A percentile compares a stretch with the other conserved stretches of the same genome.
These are phyloP conservation scores for Mythimna albipuncta DNA, from an alignment of 2,888 invertebrate species.

Conservation along the genomic window DNA sequence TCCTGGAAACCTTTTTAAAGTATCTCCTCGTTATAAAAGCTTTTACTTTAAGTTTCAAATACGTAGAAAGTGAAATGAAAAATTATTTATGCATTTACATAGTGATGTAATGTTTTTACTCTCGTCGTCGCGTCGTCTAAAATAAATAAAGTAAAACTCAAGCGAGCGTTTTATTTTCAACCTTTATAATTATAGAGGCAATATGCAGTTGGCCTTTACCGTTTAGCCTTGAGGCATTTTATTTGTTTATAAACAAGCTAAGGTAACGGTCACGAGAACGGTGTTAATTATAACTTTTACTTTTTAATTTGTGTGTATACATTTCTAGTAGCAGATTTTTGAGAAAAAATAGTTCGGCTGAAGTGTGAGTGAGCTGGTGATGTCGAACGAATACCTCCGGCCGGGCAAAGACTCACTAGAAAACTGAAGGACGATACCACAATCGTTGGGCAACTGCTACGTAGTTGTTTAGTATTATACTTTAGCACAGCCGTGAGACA, in stretches of 20 bases:
- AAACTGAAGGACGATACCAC: no score
- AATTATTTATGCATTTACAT: not conserved
- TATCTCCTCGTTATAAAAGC: not conserved
- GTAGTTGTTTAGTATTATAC: no score
- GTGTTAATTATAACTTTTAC: not conserved
- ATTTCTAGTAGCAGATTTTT: no score
- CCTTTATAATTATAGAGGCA: not conserved
- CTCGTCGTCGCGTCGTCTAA: not conserved
- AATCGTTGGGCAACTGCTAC: no score
- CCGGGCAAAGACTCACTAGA: no score
- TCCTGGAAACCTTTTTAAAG: not conserved
- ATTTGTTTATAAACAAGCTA: slow-evolving; percentile 12
- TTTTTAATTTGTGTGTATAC: not conserved
- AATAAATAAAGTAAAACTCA: slow-evolving; percentile 3
- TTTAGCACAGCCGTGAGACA: no score
- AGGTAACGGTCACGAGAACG: not conserved
- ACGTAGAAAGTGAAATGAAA: not conserved
- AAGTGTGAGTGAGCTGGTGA: no score
- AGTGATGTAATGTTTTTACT: not conserved
- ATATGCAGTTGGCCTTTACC: slow-evolving; percentile 7
- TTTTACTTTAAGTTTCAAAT: not conserved
- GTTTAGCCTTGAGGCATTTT: not conserved
- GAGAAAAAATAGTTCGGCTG: no score
- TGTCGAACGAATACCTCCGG: no score
- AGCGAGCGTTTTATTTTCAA: not conserved